phyloP scores from a whole-genome alignment of 2,113 vertebrate genomes.

The Syngnathus floridae region DNA sequence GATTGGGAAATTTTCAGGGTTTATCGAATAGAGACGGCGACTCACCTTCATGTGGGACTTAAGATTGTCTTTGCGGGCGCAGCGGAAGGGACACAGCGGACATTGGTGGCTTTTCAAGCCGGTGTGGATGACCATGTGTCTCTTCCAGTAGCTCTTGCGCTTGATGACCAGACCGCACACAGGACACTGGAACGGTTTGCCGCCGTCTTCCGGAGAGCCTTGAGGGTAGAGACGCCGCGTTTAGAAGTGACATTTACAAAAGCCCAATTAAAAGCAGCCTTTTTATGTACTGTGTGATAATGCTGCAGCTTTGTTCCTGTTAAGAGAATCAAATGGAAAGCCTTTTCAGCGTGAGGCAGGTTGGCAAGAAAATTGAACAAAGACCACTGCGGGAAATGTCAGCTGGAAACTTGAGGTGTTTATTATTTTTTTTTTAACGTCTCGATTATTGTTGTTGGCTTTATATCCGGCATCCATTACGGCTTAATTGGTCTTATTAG shows the following conservation, averaged over 20 bases:
- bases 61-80: conserved; percentile 99
- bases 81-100: conserved; percentile 95
- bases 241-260: conserved; percentile 17
- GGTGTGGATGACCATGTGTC: conserved; percentile 99
- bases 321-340: conserved; percentile 13
- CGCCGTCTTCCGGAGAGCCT: conserved; percentile 94
- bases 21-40: neutral
- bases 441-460: conserved; percentile 76
- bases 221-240: conserved; percentile 14
- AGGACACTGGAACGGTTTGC: conserved; percentile 97
- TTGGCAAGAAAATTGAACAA: conserved; percentile 26
- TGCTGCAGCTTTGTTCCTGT: conserved; percentile 1
- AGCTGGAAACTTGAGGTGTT: conserved; percentile 54
- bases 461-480: conserved; percentile 73
- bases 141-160: conserved; percentile 99
- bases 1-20: neutral
- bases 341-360: conserved; percentile 13
- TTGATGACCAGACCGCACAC: conserved; percentile 99
- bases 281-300: neutral
- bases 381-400: conserved; percentile 43
- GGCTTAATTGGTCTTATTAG: conserved; percentile 76
- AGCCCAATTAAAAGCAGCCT: neutral
- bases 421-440: conserved; percentile 54
- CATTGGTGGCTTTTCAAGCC: conserved; percentile 99
- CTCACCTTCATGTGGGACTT: conserved; percentile 99